Evolutionary conservation across 2,113 vertebrate species (phyloP), one percentile per base, ranked within the genome.

Genomic region (Scomber scombrus): DNA sequence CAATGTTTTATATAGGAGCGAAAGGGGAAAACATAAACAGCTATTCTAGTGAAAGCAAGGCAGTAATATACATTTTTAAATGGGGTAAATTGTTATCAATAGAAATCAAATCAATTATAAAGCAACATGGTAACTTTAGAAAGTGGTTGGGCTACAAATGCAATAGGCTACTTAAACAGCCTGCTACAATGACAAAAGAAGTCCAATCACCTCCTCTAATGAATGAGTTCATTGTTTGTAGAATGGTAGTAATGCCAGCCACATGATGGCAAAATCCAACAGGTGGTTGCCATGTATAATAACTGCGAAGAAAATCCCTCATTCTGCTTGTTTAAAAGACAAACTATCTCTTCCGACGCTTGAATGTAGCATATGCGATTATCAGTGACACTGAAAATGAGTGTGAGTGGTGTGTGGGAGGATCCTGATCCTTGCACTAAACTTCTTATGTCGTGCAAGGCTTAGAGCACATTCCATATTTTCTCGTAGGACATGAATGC

Each of bases 401-500:
- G 12, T 5, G 3, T 40, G 1, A 49, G 10, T 47, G 14, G 3
- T 34, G 34, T 40, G 34, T 40, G 34, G 0, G 16, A 5, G 19
- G 52, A n/a, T 31, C 31, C 0, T 29, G 34, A n/a, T 55, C 3
- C 4, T 13, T 18, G 21, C 4, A 1, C 11, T 65, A 62, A 52
- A n/a, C 29, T n/a, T 56, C 16, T 1, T 67, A 21, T 29, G 21
- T 54, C 11, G 0, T 63, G 4, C 62, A 49, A 34, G 8, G 2
- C 13, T 51, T 4, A 0, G 0, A 11, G 13, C 10, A 49, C 19
- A 3, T 52, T 6, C 19, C 46, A 14, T 2, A 68, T 84, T 85
- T 88, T 69, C 31, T 58, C 21, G 7, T 19, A 19, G 23, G 8
- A 0, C 46, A 0, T 89, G 85, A 91, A 91, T 6, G 82, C 80